Evolutionary conservation across 1,140 invertebrate genomes (phyloP), one percentile per base, ranked within the genome.

Genomic region (Danaus plexippus): DNA sequence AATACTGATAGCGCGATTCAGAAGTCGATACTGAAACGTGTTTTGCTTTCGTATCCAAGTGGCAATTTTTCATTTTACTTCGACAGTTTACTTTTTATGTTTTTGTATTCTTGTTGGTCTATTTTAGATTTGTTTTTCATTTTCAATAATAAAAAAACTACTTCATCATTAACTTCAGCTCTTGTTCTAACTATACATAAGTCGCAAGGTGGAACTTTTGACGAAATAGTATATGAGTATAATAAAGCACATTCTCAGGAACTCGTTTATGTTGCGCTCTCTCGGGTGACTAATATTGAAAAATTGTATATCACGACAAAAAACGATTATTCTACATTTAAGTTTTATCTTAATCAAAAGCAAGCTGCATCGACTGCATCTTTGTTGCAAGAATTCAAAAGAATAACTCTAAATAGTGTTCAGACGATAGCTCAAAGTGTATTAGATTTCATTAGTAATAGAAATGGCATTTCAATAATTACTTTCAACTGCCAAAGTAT

Each of bases 251-350:
- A 77, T 60, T 22, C 55, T 43, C 69, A 66, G 47, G 18, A 66
- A 55, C 51, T 76, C 10, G 57, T 77, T 47, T 80, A 77, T 63
- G 69, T 77, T 52, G 77, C 75, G n/a, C 55, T 77, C 12, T 71
- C 70, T 60, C 66, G 68, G n/a, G 71, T 72, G 11, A 74, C 77
- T 40, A 76, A 41, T 48, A 63, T 72, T n/a, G 63, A 77, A 61
- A 61, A 61, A 15, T 71, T 77, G 32, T 69, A 55, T 59, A 67
- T 76, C 9, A 50, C 43, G 2, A 59, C 63, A 46, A 11, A n/a
- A 11, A 62, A 63, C 51, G 52, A 66, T 57, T 46, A 73, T 58
- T 46, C 22, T 44, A 60, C 15, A 15, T 55, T 55, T 12, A 53
- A 44, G 9, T 59, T 59, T 50, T 52, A 55, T 43, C 58, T 55